Conservation (phyloP, 2,797 vertebrate genomes). For the Brotula barbata region DNA sequence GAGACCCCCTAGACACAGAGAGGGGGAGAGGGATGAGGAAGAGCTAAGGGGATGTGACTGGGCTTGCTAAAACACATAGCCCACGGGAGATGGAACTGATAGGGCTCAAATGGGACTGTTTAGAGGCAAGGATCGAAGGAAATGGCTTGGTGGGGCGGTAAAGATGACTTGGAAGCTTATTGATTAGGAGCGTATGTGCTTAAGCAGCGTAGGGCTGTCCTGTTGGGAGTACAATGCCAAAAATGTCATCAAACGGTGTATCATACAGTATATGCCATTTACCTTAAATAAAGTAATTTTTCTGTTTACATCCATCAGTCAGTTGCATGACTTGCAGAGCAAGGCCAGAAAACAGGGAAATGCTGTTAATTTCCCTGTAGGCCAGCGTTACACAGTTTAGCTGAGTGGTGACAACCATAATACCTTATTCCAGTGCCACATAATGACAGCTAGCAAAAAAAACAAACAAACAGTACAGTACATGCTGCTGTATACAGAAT, state of each 20-base stretch:
- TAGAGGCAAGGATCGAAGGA: conserved; percentile 24
- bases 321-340: conserved; percentile 36
- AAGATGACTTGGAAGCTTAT: conserved; percentile 27
- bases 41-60: conserved; percentile 34
- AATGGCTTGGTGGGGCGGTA: conserved; percentile 16
- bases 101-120: conserved; percentile 56
- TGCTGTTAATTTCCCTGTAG: conserved; percentile 62
- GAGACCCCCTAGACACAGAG: conserved; percentile 39
- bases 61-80: conserved; percentile 55
- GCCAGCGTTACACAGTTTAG: conserved; percentile 40
- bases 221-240: conserved; percentile 11
- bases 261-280: background rate
- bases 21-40: conserved; percentile 21
- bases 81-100: conserved; percentile 58
- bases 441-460: conserved; percentile 38
- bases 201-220: conserved; percentile 15
- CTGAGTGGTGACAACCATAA: conserved; percentile 56
- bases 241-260: conserved; percentile 25
- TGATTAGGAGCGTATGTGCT: conserved; percentile 25
- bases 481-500: conserved; percentile 1
- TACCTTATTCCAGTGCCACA: conserved; percentile 40
- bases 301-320: conserved; percentile 30
- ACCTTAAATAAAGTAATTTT: conserved; percentile 5
- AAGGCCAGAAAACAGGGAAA: conserved; percentile 27
- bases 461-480: conserved; percentile 15